phyloP scores from a whole-genome alignment of 2,797 vertebrate species.

The Dallia pectoralis region DNA sequence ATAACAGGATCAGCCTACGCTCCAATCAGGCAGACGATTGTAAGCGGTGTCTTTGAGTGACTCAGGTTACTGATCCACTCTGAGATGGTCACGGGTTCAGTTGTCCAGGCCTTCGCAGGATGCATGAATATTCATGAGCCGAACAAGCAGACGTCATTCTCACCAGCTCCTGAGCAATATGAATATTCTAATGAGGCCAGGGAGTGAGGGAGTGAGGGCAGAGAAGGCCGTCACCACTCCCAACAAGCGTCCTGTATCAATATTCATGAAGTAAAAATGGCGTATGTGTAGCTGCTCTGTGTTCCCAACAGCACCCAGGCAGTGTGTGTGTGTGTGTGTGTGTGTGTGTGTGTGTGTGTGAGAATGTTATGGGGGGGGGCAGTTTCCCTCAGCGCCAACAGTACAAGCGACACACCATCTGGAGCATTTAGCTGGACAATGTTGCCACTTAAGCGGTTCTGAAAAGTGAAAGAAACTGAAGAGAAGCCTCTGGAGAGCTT shows the following conservation, averaged over 20 bases:
- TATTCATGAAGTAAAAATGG: slow-evolving; percentile 61
- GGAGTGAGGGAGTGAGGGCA: neutral
- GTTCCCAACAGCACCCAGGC: slow-evolving; percentile 1
- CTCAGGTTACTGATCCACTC: slow-evolving; percentile 31
- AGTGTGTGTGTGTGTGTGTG: neutral
- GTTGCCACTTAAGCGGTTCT: slow-evolving; percentile 5
- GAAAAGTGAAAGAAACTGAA: neutral
- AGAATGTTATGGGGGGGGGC: slow-evolving; percentile 17
- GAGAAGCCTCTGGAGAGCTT: neutral
- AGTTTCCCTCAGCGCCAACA: slow-evolving; percentile 46
- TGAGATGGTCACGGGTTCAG: slow-evolving; percentile 12
- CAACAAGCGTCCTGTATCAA: slow-evolving; percentile 56
- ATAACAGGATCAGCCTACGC: slow-evolving; percentile 52
- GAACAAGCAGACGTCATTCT: slow-evolving; percentile 48
- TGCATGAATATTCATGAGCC: slow-evolving; percentile 66
- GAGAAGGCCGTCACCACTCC: slow-evolving; percentile 29
- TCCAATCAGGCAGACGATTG: slow-evolving; percentile 52
- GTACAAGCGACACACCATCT: slow-evolving; percentile 54
- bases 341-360: neutral
- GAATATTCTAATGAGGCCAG: slow-evolving; percentile 71
- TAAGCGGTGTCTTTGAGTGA: slow-evolving; percentile 39
- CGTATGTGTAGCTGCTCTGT: slow-evolving; percentile 18
- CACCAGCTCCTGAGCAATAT: slow-evolving; percentile 41
- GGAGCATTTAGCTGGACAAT: slow-evolving; percentile 48
- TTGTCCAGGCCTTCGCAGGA: slow-evolving; percentile 41